Evolutionary conservation across 2,797 vertebrate genomes (phyloP).

Genomic region (Poecilia gillii): DNA sequence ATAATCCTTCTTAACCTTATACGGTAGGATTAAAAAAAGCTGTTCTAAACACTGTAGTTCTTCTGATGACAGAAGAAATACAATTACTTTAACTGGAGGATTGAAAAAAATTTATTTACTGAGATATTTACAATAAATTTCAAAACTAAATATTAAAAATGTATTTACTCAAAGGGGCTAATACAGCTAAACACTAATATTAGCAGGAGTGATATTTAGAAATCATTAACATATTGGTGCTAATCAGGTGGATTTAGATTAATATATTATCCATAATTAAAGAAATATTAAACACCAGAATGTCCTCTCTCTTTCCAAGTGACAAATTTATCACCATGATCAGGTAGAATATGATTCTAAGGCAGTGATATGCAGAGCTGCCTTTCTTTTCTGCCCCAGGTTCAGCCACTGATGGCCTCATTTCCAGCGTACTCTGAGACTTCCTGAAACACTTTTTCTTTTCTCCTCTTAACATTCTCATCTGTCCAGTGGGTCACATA

Average conservation of each 20-base stretch:
- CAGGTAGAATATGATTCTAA: not conserved
- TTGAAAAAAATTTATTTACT: not conserved
- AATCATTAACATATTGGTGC: not conserved
- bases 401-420: not conserved
- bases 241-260: not conserved
- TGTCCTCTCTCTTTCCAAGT: not conserved
- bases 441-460: not conserved
- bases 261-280: not conserved
- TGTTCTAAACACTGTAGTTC: not conserved
- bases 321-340: not conserved
- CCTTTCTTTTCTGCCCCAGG: not conserved
- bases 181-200: not conserved
- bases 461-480: not conserved
- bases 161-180: not conserved
- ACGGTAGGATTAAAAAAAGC: too few relatives aligned
- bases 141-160: not conserved
- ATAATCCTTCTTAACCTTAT: not conserved
- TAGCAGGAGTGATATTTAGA: not conserved
- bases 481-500: not conserved
- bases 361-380: not conserved
- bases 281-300: not conserved
- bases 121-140: not conserved
- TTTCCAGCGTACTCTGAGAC: not conserved
- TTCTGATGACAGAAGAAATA: not conserved
- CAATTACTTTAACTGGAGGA: not conserved